A percentile compares a stretch with the other conserved stretches of the same genome.
Evolutionary conservation across 2,888 invertebrate genomes (phyloP).

Genomic region (Tanypteryx hageni): DNA sequence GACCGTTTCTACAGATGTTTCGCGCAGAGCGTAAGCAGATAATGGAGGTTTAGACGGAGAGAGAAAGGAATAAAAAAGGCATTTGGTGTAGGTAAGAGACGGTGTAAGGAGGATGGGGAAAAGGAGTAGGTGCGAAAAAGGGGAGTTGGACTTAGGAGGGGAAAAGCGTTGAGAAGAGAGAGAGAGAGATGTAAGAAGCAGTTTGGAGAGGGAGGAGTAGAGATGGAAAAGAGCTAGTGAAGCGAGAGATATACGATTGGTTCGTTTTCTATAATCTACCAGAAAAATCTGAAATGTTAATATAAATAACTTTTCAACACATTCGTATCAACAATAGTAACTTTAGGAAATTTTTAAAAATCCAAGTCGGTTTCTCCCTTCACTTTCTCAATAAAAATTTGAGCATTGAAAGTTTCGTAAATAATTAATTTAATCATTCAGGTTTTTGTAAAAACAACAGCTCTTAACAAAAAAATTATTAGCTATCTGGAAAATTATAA

Average conservation of each 20-base stretch:
- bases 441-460: no score
- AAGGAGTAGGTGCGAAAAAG: background rate
- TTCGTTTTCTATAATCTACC: no score
- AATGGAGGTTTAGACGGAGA: background rate
- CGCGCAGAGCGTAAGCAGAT: constrained; percentile 45
- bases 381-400: no score
- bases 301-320: no score
- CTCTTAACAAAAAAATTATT: no score
- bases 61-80: background rate
- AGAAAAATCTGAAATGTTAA: no score
- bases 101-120: background rate
- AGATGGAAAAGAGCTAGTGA: background rate
- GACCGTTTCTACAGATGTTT: constrained; percentile 38
- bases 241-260: background rate
- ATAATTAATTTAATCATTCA: no score
- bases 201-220: background rate
- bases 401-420: no score
- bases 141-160: background rate
- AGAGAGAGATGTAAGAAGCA: background rate
- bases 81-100: background rate
- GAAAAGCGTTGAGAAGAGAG: background rate
- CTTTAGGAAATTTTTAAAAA: no score
- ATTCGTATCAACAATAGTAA: no score
- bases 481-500: no score
- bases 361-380: no score